A percentile compares a stretch with the other conserved stretches of the same genome.
phyloP scores from a whole-genome alignment of 2,888 invertebrate genomes.

The Ophraella communa region DNA sequence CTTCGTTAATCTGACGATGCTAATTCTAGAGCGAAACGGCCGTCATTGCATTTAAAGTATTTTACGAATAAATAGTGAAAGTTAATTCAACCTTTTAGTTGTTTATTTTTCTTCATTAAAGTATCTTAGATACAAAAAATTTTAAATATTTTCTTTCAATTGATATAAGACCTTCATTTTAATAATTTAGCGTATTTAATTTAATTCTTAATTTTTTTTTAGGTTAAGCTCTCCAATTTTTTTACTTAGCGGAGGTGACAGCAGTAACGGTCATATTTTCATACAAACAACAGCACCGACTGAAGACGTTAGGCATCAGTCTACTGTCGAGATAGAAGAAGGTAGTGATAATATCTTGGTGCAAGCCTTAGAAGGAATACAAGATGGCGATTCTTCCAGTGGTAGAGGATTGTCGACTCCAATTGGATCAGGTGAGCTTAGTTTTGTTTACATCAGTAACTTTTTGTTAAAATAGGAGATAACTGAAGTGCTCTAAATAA shows the following conservation, averaged over 20 bases:
- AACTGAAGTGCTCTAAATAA: not conserved
- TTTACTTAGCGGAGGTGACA: constrained; percentile 54
- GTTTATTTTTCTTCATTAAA: no score
- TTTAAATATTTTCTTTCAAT: no score
- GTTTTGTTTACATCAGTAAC: not conserved
- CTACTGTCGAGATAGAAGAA: constrained; percentile 43
- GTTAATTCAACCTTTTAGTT: no score
- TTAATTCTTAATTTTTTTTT: not conserved
- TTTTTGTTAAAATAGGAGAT: not conserved
- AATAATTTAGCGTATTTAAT: not conserved
- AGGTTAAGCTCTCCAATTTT: constrained; percentile 54
- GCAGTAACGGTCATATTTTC: constrained; percentile 50
- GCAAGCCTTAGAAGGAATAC: constrained; percentile 51
- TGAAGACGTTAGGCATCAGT: constrained; percentile 40
- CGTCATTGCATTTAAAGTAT: no score
- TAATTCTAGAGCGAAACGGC: no score
- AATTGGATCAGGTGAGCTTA: constrained; percentile 54
- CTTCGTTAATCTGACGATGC: no score
- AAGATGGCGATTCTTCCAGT: constrained; percentile 49
- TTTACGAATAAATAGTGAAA: no score
- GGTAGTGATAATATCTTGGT: constrained; percentile 49
- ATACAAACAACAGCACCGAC: constrained; percentile 54
- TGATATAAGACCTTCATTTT: no score
- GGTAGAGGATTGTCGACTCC: constrained; percentile 51
- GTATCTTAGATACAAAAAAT: no score